A percentile compares a stretch with the other conserved stretches of the same genome.
Conservation (phyloP, 1,140 invertebrate genomes). For the Zaprionus vittiger region DNA sequence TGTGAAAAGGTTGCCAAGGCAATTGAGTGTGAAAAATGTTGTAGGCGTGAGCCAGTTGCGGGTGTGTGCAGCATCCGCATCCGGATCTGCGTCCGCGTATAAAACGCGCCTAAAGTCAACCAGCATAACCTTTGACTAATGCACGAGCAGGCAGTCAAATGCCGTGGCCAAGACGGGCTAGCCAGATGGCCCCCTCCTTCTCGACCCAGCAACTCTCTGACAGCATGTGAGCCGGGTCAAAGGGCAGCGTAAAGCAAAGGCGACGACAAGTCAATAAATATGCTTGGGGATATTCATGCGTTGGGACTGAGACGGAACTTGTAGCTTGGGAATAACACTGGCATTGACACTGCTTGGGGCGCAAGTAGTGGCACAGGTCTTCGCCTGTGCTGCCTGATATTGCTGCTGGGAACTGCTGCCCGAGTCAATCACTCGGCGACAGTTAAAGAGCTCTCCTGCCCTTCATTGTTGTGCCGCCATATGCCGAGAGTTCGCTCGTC, state of each 20-base stretch:
- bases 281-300: constrained; percentile 71
- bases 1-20: constrained; percentile 79
- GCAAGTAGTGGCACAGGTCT: neutral
- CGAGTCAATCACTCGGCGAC: constrained; percentile 67
- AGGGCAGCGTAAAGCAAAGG: constrained; percentile 44
- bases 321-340: constrained; percentile 17
- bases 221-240: constrained; percentile 74
- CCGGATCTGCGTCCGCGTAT: constrained; percentile 18
- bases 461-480: constrained; percentile 45
- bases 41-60: constrained; percentile 47
- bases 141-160: constrained; percentile 80
- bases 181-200: neutral
- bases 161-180: constrained; percentile 56
- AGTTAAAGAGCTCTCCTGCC: constrained; percentile 27
- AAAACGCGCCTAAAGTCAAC: constrained; percentile 41
- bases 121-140: constrained; percentile 68
- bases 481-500: constrained; percentile 30
- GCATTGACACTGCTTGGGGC: constrained; percentile 5
- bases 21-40: constrained; percentile 82
- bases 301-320: constrained; percentile 14
- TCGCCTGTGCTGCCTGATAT: neutral
- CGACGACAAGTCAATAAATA: constrained; percentile 80
- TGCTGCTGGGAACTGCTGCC: constrained; percentile 16
- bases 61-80: constrained; percentile 1
- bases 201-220: constrained; percentile 37